Conservation (phyloP, 2,888 invertebrate genomes). For the Cosmopolites sordidus region DNA sequence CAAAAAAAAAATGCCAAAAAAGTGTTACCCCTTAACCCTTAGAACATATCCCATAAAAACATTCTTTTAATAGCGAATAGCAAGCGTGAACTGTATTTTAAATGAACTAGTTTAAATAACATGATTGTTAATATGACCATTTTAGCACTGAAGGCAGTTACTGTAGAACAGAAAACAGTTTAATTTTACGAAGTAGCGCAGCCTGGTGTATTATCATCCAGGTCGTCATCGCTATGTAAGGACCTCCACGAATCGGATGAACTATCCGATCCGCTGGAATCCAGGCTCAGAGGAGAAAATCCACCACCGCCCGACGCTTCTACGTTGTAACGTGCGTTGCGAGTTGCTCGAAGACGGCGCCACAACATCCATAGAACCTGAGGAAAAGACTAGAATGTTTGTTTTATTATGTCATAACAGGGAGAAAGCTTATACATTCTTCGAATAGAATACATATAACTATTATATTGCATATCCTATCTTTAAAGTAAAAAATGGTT, state of each 20-base stretch:
- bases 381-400: slow-evolving; percentile 17
- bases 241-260: slow-evolving; percentile 27
- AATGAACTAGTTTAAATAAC: too few species aligned
- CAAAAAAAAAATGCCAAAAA: too few species aligned
- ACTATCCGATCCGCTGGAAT: slow-evolving; percentile 28
- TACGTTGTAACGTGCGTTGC: slow-evolving; percentile 18
- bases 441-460: too few species aligned
- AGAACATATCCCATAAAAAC: too few species aligned
- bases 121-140: too few species aligned
- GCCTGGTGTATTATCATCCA: slow-evolving; percentile 33
- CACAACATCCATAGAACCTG: slow-evolving; percentile 47
- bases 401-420: not conserved
- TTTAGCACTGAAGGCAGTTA: too few species aligned
- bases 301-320: not conserved
- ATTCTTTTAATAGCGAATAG: too few species aligned
- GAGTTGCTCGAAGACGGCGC: slow-evolving; percentile 40
- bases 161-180: not conserved
- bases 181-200: slow-evolving; percentile 35
- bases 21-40: too few species aligned
- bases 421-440: too few species aligned
- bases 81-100: too few species aligned
- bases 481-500: too few species aligned
- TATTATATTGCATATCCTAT: too few species aligned
- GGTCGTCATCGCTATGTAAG: slow-evolving; percentile 32
- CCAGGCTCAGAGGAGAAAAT: slow-evolving; percentile 11